Base-by-base conservation (phyloP, 2,888 invertebrate species). In the Sarcophaga caerulescens region DNA sequence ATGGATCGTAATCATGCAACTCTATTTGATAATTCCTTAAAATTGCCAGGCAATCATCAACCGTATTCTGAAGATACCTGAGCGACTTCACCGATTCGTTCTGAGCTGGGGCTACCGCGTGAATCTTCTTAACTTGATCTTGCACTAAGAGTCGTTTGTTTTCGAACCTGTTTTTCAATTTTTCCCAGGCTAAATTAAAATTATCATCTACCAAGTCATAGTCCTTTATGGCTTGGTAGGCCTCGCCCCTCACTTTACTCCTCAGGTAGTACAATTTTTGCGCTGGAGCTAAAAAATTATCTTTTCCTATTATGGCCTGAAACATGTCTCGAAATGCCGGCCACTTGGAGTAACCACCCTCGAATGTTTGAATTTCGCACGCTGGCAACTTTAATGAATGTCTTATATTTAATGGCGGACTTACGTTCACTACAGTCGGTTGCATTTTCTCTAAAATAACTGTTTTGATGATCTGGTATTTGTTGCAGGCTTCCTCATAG, bases 181-280 rank as follows among this genome's bases (percentile, higher is more conserved):
- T 35, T 14, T 65, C 35, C 65, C 65, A 35, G 4, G 44, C 44
- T 14, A 65, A n/a, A 35, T 35, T 12, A 35, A 65, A 65, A n/a
- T 65, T 65, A 65, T 25, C 25, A 65, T 65, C 65, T 14, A 65
- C 65, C 65, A 65, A 44, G n/a, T 65, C 25, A n/a, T 4, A 65
- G 25, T 65, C n/a, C 8, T 25, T 65, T 44, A 65, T 65, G 25
- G n/a, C 35, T 35, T 65, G 65, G 44, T 65, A 65, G 5, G 65
- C 44, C 35, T 65, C 44, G 14, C 35, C 65, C 65, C 65, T 65
- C 35, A 35, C 44, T 65, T 65, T 65, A 35, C 65, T 65, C 4
- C 35, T 4, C 14, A 65, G 14, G 14, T 35, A 65, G 14, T 35
- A 65, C n/a, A 35, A 17, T 14, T 65, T 65, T 17, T 25, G 35